Base-by-base conservation (phyloP, 2,888 invertebrate genomes). In the Drosophila longiperda region DNA sequence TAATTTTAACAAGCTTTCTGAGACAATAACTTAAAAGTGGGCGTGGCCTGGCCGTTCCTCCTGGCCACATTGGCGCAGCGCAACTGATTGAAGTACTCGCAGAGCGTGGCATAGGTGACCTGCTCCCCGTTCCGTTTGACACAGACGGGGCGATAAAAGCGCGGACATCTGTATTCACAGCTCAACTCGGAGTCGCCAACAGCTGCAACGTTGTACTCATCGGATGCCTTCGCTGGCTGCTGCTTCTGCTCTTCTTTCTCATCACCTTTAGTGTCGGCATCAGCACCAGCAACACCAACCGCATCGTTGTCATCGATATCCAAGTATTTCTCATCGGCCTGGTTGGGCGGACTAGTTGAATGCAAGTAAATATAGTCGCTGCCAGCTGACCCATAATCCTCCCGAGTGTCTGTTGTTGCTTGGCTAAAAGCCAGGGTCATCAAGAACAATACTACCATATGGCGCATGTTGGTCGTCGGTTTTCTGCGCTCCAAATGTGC, bases 151-250 rank as follows among this genome's bases (percentile, higher is more conserved):
- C 77, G 83, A 68, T 87, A 87, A n/a, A 80, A 88, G 0, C 87
- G 86, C 1, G 88, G 90, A n/a, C 87, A 87, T 33, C 87, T 82
- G 5, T 75, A 72, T 40, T 82, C 88, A 42, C 87, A 89, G 57
- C 62, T 77, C 15, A 33, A 7, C 45, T 63, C 76, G 6, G 70
- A 26, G 45, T 82, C 80, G 3, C 73, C 78, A 29, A 64, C 52
- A 7, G 48, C 79, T n/a, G 57, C 49, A 5, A 78, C 66, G 8
- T 73, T 68, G 15, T 36, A 36, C 33, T 1, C 20, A 15, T 33
- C 20, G 9, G 45, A 7, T 45, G 1, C 20, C 12, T 45, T 63
- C 54, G 11, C 49, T 59, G 2, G 15, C 20, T 20, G 15, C 11
- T 40, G 26, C 8, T 32, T 11, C 23, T 12, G 26, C 2, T 42